A percentile compares a stretch with the other conserved stretches of the same genome.
Evolutionary conservation across 2,113 vertebrate genomes (phyloP).

Genomic region (Gallinago jamesoni): DNA sequence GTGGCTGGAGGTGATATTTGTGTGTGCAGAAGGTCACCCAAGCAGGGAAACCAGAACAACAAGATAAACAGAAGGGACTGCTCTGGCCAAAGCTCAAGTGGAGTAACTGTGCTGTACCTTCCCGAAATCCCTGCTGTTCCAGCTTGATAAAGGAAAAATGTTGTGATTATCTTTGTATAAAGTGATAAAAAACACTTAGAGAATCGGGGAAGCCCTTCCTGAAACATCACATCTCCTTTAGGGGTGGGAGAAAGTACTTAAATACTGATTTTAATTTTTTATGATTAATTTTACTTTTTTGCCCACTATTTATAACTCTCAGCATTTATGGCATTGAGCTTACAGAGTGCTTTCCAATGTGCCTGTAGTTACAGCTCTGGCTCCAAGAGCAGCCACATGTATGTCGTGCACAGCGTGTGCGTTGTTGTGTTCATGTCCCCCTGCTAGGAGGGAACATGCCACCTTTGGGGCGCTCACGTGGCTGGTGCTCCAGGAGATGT

Average conservation of each 20-base stretch:
- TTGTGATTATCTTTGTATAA: not conserved
- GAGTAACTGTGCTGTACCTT: not conserved
- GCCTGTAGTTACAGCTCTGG: not conserved
- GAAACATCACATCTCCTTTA: not conserved
- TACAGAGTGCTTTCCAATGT: not conserved
- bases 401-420: fast-evolving
- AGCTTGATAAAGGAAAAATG: not conserved
- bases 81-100: not conserved
- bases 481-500: not conserved
- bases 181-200: not conserved
- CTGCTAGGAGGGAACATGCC: not conserved
- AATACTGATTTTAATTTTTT: not conserved
- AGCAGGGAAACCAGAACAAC: not conserved
- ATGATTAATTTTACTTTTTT: not conserved
- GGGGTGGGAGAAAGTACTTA: not conserved
- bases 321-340: not conserved
- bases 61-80: not conserved
- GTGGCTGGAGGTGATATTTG: not conserved
- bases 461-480: fast-evolving
- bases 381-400: not conserved
- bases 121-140: not conserved
- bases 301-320: not conserved
- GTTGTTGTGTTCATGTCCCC: not conserved
- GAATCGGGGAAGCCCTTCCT: not conserved
- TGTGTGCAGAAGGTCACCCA: not conserved